Conservation (phyloP, 2,113 vertebrate genomes). For the Alligator mississippiensis region DNA sequence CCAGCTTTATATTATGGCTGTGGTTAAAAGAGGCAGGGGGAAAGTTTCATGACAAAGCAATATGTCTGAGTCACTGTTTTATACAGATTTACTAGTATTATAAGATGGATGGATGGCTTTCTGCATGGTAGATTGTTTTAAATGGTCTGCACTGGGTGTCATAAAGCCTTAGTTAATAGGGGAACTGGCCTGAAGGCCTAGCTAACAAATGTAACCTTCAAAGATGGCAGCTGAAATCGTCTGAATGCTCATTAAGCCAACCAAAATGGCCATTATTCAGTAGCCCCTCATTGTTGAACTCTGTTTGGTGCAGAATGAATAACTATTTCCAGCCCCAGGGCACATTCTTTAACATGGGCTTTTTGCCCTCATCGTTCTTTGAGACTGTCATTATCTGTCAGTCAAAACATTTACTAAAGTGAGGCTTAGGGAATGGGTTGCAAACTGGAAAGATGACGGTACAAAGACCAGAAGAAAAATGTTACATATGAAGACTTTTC, state of each 20-base stretch:
- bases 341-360: neutral
- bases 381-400: neutral
- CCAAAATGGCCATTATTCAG: slow-evolving; percentile 26
- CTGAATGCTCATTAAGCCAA: slow-evolving; percentile 9
- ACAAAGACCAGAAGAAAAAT: neutral
- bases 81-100: neutral
- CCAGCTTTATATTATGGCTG: neutral
- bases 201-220: slow-evolving; percentile 59
- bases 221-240: slow-evolving; percentile 29
- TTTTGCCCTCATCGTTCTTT: neutral
- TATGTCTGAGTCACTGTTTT: neutral
- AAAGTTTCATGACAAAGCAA: neutral
- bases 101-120: neutral
- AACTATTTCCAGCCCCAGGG: neutral
- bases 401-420: neutral
- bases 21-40: neutral
- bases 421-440: neutral
- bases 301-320: neutral
- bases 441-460: neutral
- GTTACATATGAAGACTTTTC: neutral
- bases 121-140: slow-evolving; percentile 9
- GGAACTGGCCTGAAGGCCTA: slow-evolving; percentile 31
- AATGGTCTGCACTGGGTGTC: slow-evolving; percentile 34
- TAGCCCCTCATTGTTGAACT: neutral
- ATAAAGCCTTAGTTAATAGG: slow-evolving; percentile 52